Base-by-base conservation (phyloP, 2,113 vertebrate genomes). In the Coreoperca whiteheadi region DNA sequence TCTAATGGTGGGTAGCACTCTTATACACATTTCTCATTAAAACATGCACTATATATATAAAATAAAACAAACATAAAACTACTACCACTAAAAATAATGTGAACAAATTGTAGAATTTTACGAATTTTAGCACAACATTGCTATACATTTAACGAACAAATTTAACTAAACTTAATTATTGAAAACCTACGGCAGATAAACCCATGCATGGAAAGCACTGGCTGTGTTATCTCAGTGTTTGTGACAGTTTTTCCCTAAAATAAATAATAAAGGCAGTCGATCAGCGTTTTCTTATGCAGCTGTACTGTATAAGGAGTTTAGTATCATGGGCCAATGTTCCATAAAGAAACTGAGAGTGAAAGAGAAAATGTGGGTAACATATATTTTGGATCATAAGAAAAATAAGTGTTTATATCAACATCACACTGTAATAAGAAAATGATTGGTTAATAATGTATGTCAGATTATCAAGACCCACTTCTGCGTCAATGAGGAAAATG, bases 381-480 rank as follows among this genome's bases (percentile, higher is more conserved):
- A 41, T 74, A 66, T 82, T 79, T 65, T 60, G 28, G 14, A 65
- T 20, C 8, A 7, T n/a, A 48, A 54, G 50, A 23, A 2, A 28
- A 11, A 37, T 23, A 68, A 9, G 20, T 46, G 23, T 76, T 67
- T 32, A 25, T 66, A 32, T 30, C 28, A 60, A 56, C 56, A 72
- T 64, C 48, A 50, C 10, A 68, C 10, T 30, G 20, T 71, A 64
- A 82, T 77, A 41, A 37, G n/a, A 75, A 37, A 48, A 67, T 71
- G 51, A 75, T 39, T 83, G 7, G 28, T 16, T 75, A 63, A 76
- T 73, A 80, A 81, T 77, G 60, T 57, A 64, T 78, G 43, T 43
- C 28, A 51, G 65, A 67, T 59, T 54, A 81, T 79, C 9, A 60
- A 74, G 23, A 69, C 34, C 60, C 37, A 46, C 56, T 72, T 59